phyloP scores from a whole-genome alignment of 2,888 invertebrate genomes.

The Cerastis rubricosa region DNA sequence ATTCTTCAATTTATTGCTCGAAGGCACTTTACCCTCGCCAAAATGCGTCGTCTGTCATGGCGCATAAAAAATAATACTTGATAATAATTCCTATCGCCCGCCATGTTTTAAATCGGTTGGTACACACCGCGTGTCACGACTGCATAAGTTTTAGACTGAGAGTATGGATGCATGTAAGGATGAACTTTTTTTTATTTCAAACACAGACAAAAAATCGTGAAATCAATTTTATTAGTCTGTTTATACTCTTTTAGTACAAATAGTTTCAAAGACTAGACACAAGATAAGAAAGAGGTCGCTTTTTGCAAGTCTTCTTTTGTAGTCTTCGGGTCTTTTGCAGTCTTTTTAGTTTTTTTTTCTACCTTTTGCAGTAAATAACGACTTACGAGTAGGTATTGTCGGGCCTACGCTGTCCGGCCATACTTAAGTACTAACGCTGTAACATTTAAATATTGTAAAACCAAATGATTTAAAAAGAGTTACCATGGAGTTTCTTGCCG shows the following conservation, averaged over 20 bases:
- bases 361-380: too few species aligned
- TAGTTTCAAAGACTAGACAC: background rate
- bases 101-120: constrained; percentile 76
- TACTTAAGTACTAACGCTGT: too few species aligned
- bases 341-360: too few species aligned
- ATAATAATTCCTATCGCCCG: constrained; percentile 79
- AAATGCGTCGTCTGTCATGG: constrained; percentile 73
- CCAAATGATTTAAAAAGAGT: too few species aligned
- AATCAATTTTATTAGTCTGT: background rate
- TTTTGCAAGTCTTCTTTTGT: background rate
- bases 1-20: constrained; percentile 31
- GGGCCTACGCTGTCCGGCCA: too few species aligned
- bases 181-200: background rate
- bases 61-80: constrained; percentile 80
- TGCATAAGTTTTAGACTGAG: constrained; percentile 73
- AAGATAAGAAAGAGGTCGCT: background rate
- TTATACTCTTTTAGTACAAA: background rate
- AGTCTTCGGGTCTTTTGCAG: too few species aligned
- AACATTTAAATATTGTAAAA: too few species aligned
- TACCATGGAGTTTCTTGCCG: too few species aligned
- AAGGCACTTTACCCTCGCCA: constrained; percentile 23
- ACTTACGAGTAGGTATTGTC: too few species aligned
- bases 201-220: background rate
- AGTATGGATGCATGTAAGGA: constrained; percentile 42
- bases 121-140: constrained; percentile 77